Conservation (phyloP, 2,113 vertebrate species). For the Dasyurus viverrinus region DNA sequence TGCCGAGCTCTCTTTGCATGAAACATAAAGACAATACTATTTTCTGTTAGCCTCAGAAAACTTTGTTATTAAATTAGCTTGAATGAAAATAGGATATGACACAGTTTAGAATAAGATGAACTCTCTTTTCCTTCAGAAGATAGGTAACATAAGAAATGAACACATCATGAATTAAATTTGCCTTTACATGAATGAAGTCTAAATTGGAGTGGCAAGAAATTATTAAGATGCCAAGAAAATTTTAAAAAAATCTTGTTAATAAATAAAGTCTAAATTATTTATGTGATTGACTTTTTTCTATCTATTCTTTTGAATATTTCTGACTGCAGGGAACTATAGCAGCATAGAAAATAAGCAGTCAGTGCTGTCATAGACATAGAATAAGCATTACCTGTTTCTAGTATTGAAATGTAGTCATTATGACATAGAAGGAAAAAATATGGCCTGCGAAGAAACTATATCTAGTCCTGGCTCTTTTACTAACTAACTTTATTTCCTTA, state of each 20-base stretch:
- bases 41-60: background rate
- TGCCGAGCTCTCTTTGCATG: background rate
- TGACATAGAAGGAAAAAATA: background rate
- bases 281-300: conserved; percentile 44
- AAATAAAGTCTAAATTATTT: conserved; percentile 40
- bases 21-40: conserved; percentile 6
- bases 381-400: conserved; percentile 42
- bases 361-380: background rate
- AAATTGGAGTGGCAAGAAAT: conserved; percentile 47
- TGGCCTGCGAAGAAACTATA: background rate
- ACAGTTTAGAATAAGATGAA: conserved; percentile 47
- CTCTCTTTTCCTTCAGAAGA: background rate
- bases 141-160: background rate
- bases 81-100: background rate
- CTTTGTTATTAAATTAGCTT: background rate
- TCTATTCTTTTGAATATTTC: conserved; percentile 15
- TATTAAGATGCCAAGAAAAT: conserved; percentile 58
- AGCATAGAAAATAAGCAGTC: background rate
- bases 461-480: background rate
- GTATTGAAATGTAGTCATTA: background rate
- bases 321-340: background rate
- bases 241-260: conserved; percentile 49
- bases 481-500: background rate
- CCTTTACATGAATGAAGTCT: background rate
- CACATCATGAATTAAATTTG: conserved; percentile 23